Evolutionary conservation across 2,113 vertebrate species (phyloP), one percentile per base, ranked within the genome.

Genomic region (Taurulus bubalis): DNA sequence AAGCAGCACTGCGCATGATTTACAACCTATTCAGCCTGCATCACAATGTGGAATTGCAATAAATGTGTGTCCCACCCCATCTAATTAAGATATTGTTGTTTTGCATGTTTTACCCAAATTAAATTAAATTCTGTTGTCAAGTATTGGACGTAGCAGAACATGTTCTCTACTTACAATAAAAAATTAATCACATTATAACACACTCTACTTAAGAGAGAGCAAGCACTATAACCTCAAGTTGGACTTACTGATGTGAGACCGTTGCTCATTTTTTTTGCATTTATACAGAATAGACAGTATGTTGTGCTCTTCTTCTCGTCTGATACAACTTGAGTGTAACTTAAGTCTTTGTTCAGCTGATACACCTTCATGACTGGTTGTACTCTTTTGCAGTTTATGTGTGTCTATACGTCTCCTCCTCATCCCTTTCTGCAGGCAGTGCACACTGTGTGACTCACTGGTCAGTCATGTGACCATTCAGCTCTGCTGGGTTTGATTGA

Each of bases 401-500:
- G 34, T 59, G 15, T 64, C 14, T 0, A 16, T 62, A 53, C 51
- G 32, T 71, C 30, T 53, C 6, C 28, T 63, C 38, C 59, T 72
- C 58, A 71, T 66, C 34, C 51, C 4, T 68, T 67, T 58, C 68
- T 77, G 15, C 51, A 65, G 75, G 26, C 51, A 22, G 53, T 49
- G 49, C 66, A 77, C 69, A 70, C 53, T 63, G 71, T 80, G 81
- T 91, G 83, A 87, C 55, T 83, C 86, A 71, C 38, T 75, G 68
- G 68, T 90, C 87, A 79, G 82, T 85, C 79, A 85, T 74, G 69
- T 87, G 63, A 63, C 79, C 75, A 78, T 71, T 75, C 88, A 87
- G 90, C 79, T 76, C 72, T 78, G 82, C 83, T 85, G 79, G 73
- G 86, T 92, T 92, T 96, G 95, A 97, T 96, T 95, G 94, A 96